phyloP scores from a whole-genome alignment of 2,797 vertebrate genomes.

The Acomys russatus region DNA sequence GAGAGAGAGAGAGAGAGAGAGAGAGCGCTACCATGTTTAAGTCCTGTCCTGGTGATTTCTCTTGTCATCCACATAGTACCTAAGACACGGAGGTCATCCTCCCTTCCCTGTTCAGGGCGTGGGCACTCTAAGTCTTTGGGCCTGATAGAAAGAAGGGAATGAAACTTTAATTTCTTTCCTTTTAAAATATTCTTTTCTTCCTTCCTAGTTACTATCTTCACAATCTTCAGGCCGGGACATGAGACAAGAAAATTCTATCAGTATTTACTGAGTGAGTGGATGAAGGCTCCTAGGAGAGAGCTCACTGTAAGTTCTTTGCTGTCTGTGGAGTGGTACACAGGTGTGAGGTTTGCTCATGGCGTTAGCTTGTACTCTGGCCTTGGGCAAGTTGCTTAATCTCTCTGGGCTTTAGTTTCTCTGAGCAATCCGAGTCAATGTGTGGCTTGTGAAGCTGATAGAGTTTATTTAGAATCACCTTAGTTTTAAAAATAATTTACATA shows the following conservation, averaged over 20 bases:
- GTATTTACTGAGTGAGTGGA: slow-evolving; percentile 23
- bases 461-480: not conserved
- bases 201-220: slow-evolving; percentile 43
- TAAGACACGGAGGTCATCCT: not conserved
- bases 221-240: not conserved
- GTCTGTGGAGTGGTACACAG: not conserved
- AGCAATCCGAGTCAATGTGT: not conserved
- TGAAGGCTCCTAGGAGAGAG: not conserved
- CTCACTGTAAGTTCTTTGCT: not conserved
- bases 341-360: not conserved
- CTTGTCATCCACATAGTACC: not conserved
- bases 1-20: no score
- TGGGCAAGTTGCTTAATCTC: not conserved
- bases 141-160: not conserved
- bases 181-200: not conserved
- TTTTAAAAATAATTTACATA: no score
- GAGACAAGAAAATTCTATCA: slow-evolving; percentile 20
- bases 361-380: not conserved
- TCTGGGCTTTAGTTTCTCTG: not conserved
- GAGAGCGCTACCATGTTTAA: slow-evolving; percentile 14
- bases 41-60: not conserved
- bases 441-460: not conserved
- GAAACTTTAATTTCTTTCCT: not conserved
- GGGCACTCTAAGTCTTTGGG: not conserved
- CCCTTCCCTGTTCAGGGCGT: not conserved